These are phyloP conservation scores for Lasiurus borealis DNA, from an alignment of 2,113 vertebrate genomes.

Conservation along the genomic window DNA sequence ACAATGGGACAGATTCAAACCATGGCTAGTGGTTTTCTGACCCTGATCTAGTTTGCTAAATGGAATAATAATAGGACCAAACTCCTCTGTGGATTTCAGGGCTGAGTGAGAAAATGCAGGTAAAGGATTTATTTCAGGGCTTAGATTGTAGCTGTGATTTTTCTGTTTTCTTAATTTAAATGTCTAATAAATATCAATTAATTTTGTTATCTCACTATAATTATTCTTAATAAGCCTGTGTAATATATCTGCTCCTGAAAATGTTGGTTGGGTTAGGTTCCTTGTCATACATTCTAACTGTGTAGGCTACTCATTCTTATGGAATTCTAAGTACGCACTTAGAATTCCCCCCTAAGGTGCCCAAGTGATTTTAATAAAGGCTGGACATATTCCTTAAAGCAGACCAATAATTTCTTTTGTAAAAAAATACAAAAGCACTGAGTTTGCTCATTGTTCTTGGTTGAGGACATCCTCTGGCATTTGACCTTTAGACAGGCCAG, in stretches of 20 bases:
- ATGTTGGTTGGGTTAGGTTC: neutral
- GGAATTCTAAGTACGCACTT: neutral
- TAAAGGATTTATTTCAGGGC: neutral
- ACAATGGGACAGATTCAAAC: neutral
- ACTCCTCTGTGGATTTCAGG: neutral
- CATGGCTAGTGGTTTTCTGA: neutral
- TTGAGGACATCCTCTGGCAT: neutral
- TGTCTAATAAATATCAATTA: neutral
- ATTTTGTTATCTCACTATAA: neutral
- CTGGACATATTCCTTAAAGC: neutral
- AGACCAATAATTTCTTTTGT: conserved; percentile 17
- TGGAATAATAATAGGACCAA: neutral
- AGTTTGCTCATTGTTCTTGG: conserved; percentile 21
- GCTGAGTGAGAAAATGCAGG: neutral
- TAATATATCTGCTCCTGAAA: neutral
- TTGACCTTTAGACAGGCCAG: neutral
- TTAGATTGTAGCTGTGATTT: neutral
- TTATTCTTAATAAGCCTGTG: neutral
- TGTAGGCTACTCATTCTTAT: neutral
- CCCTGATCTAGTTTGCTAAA: neutral
- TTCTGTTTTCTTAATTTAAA: neutral
- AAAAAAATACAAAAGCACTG: neutral
- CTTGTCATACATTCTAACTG: neutral
- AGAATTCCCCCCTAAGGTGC: neutral
- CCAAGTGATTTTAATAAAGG: neutral